Evolutionary conservation across 2,888 invertebrate species (phyloP).

Genomic region (Rutpela maculata): DNA sequence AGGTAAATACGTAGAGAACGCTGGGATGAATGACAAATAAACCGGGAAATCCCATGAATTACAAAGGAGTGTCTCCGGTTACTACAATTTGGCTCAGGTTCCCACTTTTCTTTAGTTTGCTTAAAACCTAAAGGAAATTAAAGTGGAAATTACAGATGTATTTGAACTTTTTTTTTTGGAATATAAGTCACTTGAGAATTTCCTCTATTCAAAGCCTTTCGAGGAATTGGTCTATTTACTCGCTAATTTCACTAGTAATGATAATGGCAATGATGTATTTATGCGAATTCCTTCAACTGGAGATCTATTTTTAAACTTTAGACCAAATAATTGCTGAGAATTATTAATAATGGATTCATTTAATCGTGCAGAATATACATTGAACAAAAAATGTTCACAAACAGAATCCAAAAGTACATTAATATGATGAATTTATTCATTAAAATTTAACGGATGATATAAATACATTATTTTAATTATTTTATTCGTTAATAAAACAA

Average conservation of each 20-base stretch:
- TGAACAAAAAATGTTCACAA: too few species aligned
- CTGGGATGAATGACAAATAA: constrained; percentile 74
- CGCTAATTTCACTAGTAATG: constrained; percentile 12
- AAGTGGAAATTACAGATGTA: constrained; percentile 71
- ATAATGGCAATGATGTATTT: neutral
- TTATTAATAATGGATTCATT: too few species aligned
- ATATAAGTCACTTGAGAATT: constrained; percentile 48
- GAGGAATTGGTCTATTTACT: constrained; percentile 8
- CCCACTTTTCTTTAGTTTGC: constrained; percentile 65
- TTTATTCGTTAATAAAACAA: too few species aligned
- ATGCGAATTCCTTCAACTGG: neutral
- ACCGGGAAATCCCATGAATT: constrained; percentile 74
- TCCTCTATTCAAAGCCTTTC: constrained; percentile 36
- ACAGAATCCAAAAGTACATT: too few species aligned
- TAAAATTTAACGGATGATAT: too few species aligned
- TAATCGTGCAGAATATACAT: too few species aligned
- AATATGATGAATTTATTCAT: too few species aligned
- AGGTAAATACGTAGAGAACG: constrained; percentile 68
- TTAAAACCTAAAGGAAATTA: constrained; percentile 67
- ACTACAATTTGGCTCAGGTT: constrained; percentile 69
- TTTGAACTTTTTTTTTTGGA: constrained; percentile 52
- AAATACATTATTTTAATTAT: too few species aligned
- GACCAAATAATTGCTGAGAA: too few species aligned
- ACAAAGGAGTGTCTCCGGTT: constrained; percentile 74
- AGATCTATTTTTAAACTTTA: neutral